Evolutionary conservation across 2,113 vertebrate genomes (phyloP).

Genomic region (Tetrax tetrax): DNA sequence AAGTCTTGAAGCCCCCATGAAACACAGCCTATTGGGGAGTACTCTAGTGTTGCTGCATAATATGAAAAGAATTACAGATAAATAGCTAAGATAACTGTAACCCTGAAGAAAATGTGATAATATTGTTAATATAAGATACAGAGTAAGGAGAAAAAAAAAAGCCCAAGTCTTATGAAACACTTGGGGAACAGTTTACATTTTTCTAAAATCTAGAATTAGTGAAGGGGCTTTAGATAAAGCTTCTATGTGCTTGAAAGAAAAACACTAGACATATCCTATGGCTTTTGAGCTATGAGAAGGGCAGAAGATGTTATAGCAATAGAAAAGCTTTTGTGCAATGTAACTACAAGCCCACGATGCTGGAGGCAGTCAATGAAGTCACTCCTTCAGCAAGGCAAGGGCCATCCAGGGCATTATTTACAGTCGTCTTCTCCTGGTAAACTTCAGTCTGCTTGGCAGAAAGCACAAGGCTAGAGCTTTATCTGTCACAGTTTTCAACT

Average conservation of each 20-base stretch:
- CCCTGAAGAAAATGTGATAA: not conserved
- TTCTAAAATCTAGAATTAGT: not conserved
- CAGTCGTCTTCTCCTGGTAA: not conserved
- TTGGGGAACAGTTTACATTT: not conserved
- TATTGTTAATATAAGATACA: not conserved
- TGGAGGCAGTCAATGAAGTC: not conserved
- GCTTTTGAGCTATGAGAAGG: not conserved
- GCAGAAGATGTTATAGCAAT: not conserved
- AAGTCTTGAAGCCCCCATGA: slow-evolving; percentile 27
- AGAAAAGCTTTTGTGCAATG: not conserved
- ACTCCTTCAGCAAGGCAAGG: not conserved
- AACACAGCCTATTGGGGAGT: not conserved
- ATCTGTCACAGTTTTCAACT: not conserved
- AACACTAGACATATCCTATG: not conserved
- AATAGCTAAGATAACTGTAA: not conserved
- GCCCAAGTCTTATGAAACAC: not conserved
- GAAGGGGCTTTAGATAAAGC: not conserved
- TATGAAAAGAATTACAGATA: slow-evolving; percentile 3
- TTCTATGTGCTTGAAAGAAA: not conserved
- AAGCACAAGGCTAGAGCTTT: not conserved
- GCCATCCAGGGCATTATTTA: not conserved
- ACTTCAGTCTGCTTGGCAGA: not conserved
- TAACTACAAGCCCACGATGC: not conserved
- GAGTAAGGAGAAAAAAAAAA: not conserved
- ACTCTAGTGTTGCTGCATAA: not conserved